Conservation (phyloP, 2,888 invertebrate genomes). For the Melipona beecheii region DNA sequence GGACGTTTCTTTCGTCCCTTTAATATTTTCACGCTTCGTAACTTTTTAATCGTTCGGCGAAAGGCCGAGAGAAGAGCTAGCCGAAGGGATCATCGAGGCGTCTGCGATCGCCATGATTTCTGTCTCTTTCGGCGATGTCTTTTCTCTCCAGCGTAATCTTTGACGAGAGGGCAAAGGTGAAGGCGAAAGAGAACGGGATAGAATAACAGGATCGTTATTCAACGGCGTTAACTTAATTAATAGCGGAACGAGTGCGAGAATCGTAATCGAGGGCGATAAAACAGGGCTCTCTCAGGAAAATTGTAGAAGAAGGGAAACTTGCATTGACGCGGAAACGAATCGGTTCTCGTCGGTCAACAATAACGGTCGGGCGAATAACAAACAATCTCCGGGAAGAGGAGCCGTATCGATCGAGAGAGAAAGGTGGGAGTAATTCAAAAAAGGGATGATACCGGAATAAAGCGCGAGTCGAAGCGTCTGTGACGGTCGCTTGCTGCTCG, state of each 20-base stretch:
- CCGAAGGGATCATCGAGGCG: neutral
- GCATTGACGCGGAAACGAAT: neutral
- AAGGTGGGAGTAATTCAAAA: conserved; percentile 2
- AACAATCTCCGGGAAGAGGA: conserved; percentile 16
- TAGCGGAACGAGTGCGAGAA: neutral
- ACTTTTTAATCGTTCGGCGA: conserved; percentile 50
- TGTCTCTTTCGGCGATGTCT: neutral
- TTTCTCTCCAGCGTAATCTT: too few relatives aligned
- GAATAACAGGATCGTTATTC: neutral
- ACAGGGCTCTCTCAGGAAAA: neutral
- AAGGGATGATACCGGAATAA: neutral
- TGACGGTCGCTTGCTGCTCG: conserved; percentile 30
- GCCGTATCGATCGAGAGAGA: neutral
- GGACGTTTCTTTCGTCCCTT: conserved; percentile 31
- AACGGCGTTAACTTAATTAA: neutral
- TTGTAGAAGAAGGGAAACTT: neutral
- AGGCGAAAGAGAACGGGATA: too few relatives aligned
- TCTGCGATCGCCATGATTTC: neutral
- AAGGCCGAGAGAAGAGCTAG: neutral
- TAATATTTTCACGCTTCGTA: conserved; percentile 35
- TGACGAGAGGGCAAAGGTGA: too few relatives aligned
- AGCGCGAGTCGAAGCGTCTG: conserved; percentile 45
- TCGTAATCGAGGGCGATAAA: neutral
- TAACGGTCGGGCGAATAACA: conserved; percentile 29
- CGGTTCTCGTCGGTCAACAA: conserved; percentile 6